Conservation (phyloP, 1,140 invertebrate genomes). For the Drosophila littoralis region DNA sequence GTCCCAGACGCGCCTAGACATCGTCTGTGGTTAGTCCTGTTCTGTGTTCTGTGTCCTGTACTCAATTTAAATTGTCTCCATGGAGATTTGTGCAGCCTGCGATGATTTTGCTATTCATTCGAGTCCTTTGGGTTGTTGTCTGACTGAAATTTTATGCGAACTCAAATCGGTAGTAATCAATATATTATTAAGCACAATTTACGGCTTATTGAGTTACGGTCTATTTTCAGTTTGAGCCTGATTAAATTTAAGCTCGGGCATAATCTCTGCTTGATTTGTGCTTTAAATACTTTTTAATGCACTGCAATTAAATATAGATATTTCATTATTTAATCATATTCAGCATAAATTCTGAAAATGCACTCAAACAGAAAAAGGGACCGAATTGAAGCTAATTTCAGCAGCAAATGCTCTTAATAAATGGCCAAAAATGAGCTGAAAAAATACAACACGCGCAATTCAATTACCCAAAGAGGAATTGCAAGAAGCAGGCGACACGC, state of each 20-base stretch:
- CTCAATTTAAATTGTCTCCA: constrained; percentile 68
- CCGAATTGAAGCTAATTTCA: constrained; percentile 41
- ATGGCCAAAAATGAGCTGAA: constrained; percentile 20
- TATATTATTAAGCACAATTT: constrained; percentile 47
- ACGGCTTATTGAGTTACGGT: constrained; percentile 43
- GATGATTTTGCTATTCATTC: constrained; percentile 21
- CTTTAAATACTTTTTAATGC: constrained; percentile 2
- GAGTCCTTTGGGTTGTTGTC: constrained; percentile 24
- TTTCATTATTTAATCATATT: constrained; percentile 7
- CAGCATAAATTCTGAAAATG: constrained; percentile 4
- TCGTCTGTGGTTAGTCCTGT: constrained; percentile 39
- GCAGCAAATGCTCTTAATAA: constrained; percentile 31
- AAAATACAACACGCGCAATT: constrained; percentile 44
- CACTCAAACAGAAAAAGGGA: constrained; percentile 39
- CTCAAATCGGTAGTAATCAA: constrained; percentile 55
- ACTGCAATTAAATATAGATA: neutral
- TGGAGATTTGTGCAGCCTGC: constrained; percentile 56
- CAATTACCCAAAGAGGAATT: constrained; percentile 48
- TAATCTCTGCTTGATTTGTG: neutral
- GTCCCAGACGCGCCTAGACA: constrained; percentile 40
- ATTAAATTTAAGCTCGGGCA: constrained; percentile 13
- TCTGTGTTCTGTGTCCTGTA: constrained; percentile 9
- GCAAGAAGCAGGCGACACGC: constrained; percentile 43
- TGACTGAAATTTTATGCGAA: constrained; percentile 21
- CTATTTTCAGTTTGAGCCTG: too few species aligned